Base-by-base conservation (phyloP, 2,888 invertebrate species). In the Mactromeris polynyma region DNA sequence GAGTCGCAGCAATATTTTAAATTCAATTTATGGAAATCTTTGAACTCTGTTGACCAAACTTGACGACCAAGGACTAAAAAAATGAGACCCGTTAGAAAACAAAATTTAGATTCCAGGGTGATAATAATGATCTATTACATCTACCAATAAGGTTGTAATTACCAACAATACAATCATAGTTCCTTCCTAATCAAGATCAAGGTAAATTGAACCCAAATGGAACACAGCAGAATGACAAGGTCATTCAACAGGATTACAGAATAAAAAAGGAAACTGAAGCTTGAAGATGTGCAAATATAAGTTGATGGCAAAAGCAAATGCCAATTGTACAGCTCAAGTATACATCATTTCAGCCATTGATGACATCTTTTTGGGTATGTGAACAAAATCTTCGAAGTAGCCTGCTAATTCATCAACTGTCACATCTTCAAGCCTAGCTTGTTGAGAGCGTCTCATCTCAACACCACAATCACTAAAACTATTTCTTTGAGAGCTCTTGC, bases 281-380 rank as follows among this genome's bases (percentile, higher is more conserved):
- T 64, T 11, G 36, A 17, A 33, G 36, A 17, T 19, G 73, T 26
- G 26, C 73, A 33, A 73, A 58, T 58, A 58, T n/a, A 58, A 26
- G 26, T 26, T 7, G 58, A 11, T 26, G 26, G 17, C 21, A 54
- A 3, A 54, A 54, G 54, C 1, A 26, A 1, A 19, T 2, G 58
- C 14, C 36, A 73, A 64, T 36, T 7, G 4, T 17, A 73, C 2
- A 73, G 17, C 2, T 94, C 91, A 96, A 26, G 98, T 99, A 96
- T 99, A 99, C 99, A 99, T 99, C 99, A 99, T 99, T 97, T 99
- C 99, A 89, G 99, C 99, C 99, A 99, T 99, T 88, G 98, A 98
- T 81, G 99, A 99, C 99, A 99, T 99, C 97, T 99, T 99, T 97
- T 99, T 99, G 93, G 99, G 99, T 97, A 99, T 99, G 97, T 99